These are phyloP conservation scores for Heliconius hermathena DNA, from an alignment of 1,140 invertebrate species.

Conservation along the genomic window DNA sequence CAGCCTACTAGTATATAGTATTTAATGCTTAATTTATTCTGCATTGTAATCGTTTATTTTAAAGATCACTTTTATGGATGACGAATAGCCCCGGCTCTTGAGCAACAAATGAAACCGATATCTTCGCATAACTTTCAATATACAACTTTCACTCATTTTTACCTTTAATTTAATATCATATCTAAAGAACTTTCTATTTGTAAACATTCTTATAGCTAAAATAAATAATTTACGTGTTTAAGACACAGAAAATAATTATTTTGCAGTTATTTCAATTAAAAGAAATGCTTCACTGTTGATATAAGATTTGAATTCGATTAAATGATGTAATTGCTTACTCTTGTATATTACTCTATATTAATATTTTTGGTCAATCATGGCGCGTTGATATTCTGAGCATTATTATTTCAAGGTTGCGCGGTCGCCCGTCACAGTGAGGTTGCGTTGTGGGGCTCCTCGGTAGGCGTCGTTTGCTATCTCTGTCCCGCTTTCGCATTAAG, in stretches of 20 bases:
- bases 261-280: not conserved
- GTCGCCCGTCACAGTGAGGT: conserved; percentile 77
- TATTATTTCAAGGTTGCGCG: conserved; percentile 81
- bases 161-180: conserved; percentile 21
- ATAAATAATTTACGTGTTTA: not conserved
- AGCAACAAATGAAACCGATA: conserved; percentile 75
- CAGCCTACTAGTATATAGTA: no score
- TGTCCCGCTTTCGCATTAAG: conserved; percentile 73
- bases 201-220: not conserved
- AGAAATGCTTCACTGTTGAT: not conserved
- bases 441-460: conserved; percentile 79
- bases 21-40: no score
- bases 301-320: not conserved
- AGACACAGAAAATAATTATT: not conserved
- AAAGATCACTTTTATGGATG: conserved; percentile 44
- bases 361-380: conserved; percentile 74
- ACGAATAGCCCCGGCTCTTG: conserved; percentile 61
- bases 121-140: conserved; percentile 67
- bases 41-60: conserved; percentile 10
- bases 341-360: conserved; percentile 32
- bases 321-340: not conserved
- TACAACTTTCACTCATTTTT: conserved; percentile 72
- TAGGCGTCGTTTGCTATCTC: conserved; percentile 75
- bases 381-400: conserved; percentile 80
- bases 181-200: conserved; percentile 10